Evolutionary conservation across 2,113 vertebrate species (phyloP).

Genomic region (Puffinus mauretanicus): DNA sequence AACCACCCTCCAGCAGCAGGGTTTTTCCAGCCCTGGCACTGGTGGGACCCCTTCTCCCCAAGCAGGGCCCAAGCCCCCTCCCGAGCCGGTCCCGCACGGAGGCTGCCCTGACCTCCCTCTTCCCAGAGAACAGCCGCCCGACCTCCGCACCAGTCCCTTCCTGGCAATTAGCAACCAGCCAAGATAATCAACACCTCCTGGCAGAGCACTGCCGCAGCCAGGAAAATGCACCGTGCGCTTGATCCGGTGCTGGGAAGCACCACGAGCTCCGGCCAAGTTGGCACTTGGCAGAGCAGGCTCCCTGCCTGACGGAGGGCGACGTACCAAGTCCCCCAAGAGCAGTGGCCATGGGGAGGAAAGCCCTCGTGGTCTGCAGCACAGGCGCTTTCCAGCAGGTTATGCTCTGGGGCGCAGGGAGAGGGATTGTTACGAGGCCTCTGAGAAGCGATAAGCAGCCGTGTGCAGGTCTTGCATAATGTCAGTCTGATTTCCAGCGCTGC

Average conservation of each 20-base stretch:
- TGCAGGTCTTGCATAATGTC: not conserved
- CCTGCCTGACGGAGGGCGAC: not conserved
- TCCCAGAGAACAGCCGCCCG: not conserved
- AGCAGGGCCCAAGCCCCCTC: not conserved
- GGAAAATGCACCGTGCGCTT: not conserved
- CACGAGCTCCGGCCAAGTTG: not conserved
- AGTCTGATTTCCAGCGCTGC: not conserved
- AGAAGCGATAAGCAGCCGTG: not conserved
- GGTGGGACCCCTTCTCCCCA: not conserved
- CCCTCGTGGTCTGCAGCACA: not conserved
- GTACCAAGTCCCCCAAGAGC: not conserved
- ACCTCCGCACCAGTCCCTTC: not conserved
- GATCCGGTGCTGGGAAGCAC: slow-evolving; percentile 39
- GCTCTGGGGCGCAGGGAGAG: not conserved
- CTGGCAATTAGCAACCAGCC: slow-evolving; percentile 19
- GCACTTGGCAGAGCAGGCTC: not conserved
- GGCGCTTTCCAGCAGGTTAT: accelerated
- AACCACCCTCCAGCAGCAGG: not conserved
- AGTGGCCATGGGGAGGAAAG: accelerated
- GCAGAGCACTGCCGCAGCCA: not conserved
- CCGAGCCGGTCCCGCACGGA: accelerated
- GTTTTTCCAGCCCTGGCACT: not conserved
- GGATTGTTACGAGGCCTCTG: not conserved
- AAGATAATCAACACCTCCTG: slow-evolving; percentile 9
- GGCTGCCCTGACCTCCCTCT: not conserved